A percentile compares a stretch with the other conserved stretches of the same genome.
Conservation (phyloP, 2,797 vertebrate genomes). For the Danio tinwini region DNA sequence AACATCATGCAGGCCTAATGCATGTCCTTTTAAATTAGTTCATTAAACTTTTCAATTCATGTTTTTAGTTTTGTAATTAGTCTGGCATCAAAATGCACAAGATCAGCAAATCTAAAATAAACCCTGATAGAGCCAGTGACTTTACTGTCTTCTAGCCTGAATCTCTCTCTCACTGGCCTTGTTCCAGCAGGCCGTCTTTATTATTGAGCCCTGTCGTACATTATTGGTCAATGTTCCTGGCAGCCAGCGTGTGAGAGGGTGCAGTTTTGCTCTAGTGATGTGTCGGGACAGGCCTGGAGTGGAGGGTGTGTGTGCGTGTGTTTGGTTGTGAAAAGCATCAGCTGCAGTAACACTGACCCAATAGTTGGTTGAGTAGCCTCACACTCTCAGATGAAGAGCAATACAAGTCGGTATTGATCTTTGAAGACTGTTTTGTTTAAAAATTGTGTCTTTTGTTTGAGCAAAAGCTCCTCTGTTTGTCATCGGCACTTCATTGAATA, state of each 20-base stretch:
- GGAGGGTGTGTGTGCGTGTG: not conserved
- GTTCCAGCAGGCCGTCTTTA: not conserved
- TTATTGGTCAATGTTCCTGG: not conserved
- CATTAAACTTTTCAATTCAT: not conserved
- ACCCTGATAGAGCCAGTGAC: not conserved
- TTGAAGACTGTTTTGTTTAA: slow-evolving; percentile 26
- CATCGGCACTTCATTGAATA: slow-evolving; percentile 7
- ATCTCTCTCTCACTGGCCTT: not conserved
- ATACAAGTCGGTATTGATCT: not conserved
- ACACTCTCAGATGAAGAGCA: not conserved
- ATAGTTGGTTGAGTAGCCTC: not conserved
- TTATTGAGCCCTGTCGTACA: not conserved
- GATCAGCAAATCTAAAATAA: not conserved
- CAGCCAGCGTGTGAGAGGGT: not conserved
- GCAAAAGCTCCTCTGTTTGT: slow-evolving; percentile 20
- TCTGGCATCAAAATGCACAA: not conserved
- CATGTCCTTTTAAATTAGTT: too few species aligned
- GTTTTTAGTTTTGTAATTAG: not conserved
- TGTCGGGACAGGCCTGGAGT: not conserved
- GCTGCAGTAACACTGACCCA: slow-evolving; percentile 8
- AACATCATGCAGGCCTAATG: too few species aligned
- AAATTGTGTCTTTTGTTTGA: slow-evolving; percentile 20
- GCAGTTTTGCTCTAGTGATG: slow-evolving; percentile 12
- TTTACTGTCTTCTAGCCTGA: not conserved
- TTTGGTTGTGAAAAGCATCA: slow-evolving; percentile 13